Base-by-base conservation (phyloP, 2,113 vertebrate genomes). In the Notothenia rossii region DNA sequence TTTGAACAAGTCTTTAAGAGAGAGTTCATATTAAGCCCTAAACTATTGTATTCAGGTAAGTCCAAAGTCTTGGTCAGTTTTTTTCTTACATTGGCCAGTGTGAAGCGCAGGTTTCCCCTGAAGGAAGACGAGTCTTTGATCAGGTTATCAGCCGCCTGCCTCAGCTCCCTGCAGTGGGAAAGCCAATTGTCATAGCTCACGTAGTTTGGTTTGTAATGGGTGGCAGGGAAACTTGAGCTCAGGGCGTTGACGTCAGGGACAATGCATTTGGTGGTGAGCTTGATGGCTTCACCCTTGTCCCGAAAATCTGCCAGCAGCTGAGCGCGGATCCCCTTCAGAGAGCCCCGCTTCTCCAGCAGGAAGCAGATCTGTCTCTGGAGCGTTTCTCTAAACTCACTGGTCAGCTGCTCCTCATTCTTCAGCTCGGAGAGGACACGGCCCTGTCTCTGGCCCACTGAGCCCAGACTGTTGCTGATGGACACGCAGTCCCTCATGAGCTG, bases 231-330 rank as follows among this genome's bases (percentile, higher is more conserved):
- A 3, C 2, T 1, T 50, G 60, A 71, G 66, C 49, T 36, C 0
- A 0, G 2, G 4, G 1, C 53, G 17, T 7, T 36, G n/a, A 50
- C 1, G 15, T 59, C 5, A 7, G 25, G 20, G 25, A 18, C 59
- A 25, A 86, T 83, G 46, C 85, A 80, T 77, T 64, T 83, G 45
- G 22, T 45, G 36, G 75, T 72, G 68, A 82, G 62, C 50, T 68
- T 79, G 29, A 71, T 43, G 65, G 79, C 66, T 66, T 86, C 61
- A 11, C 18, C 14, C 12, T 86, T 86, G 71, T 82, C 45, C 1
- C 62, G 55, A 50, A 75, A 67, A 68, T 86, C 79, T 7, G 45
- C 33, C 46, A 7, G 33, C 22, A 86, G 56, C 72, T 58, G 61
- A 82, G 49, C 2, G 45, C 11, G 75, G 45, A 75, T 46, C 8